phyloP scores from a whole-genome alignment of 2,113 vertebrate species.

The Poeciliopsis retropinna region DNA sequence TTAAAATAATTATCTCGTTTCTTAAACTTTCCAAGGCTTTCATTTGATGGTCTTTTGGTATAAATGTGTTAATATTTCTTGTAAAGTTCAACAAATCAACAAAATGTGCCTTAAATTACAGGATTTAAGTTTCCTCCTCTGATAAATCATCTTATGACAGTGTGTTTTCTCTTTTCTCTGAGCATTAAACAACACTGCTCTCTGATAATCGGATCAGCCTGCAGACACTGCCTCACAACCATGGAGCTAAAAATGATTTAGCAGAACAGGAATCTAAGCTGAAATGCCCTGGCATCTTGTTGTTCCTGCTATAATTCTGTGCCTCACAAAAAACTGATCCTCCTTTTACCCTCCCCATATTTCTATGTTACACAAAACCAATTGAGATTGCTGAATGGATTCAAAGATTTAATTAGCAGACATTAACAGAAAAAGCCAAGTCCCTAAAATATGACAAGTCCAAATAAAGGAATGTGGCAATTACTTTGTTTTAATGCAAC shows the following conservation, averaged over 20 bases:
- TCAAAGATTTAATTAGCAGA: constrained; percentile 14
- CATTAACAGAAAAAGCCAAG: background rate
- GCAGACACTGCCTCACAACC: constrained; percentile 29
- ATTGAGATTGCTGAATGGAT: constrained; percentile 25
- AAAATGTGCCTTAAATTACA: constrained; percentile 32
- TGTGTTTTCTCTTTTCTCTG: constrained; percentile 1
- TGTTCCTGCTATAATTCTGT: constrained; percentile 46
- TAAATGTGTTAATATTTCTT: background rate
- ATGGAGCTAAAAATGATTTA: constrained; percentile 38
- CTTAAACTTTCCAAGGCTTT: constrained; percentile 16
- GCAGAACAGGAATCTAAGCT: constrained; percentile 47
- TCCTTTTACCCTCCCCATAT: constrained; percentile 31
- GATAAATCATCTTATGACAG: constrained; percentile 18
- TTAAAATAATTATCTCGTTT: constrained; percentile 33
- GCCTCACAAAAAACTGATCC: constrained; percentile 13
- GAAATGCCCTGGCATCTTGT: constrained; percentile 49
- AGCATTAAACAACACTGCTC: constrained; percentile 27
- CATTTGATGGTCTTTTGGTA: constrained; percentile 25
- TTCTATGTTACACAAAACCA: constrained; percentile 28
- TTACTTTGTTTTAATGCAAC: no score
- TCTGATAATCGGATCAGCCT: constrained; percentile 45
- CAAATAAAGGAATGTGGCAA: background rate
- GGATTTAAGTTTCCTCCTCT: constrained; percentile 22
- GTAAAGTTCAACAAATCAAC: constrained; percentile 35
- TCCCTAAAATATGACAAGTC: background rate